Evolutionary conservation across 2,888 invertebrate species (phyloP).

Genomic region (Pammene fasciana): DNA sequence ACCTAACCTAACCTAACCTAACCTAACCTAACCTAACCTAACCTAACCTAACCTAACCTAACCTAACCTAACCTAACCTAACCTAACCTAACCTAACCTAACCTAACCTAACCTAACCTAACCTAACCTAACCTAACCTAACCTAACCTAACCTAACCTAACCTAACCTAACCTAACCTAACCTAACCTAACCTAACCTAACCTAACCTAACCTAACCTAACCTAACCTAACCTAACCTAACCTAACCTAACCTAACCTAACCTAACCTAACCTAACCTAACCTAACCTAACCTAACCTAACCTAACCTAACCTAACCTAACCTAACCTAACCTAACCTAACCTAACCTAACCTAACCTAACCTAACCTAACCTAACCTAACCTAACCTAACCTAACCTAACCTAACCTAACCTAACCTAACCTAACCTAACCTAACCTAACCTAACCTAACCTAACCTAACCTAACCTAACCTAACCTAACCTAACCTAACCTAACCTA

Average conservation of each 20-base stretch:
- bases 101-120: constrained; percentile 41
- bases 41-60: constrained; percentile 35
- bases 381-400: constrained; percentile 41
- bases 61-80: constrained; percentile 41
- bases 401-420: constrained; percentile 38
- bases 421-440: constrained; percentile 38
- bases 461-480: constrained; percentile 39
- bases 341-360: constrained; percentile 36
- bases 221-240: constrained; percentile 41
- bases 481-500: constrained; percentile 40
- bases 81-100: constrained; percentile 41
- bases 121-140: constrained; percentile 41
- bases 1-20: constrained; percentile 18
- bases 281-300: constrained; percentile 38
- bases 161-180: constrained; percentile 40
- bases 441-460: constrained; percentile 40
- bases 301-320: constrained; percentile 39
- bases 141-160: constrained; percentile 40
- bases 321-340: constrained; percentile 41
- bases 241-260: constrained; percentile 28
- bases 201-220: constrained; percentile 40
- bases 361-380: constrained; percentile 37
- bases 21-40: constrained; percentile 24
- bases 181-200: constrained; percentile 41
- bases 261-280: constrained; percentile 40